These are phyloP conservation scores for Iselma pallidipennis DNA, from an alignment of 2,888 invertebrate genomes.

Conservation along the genomic window DNA sequence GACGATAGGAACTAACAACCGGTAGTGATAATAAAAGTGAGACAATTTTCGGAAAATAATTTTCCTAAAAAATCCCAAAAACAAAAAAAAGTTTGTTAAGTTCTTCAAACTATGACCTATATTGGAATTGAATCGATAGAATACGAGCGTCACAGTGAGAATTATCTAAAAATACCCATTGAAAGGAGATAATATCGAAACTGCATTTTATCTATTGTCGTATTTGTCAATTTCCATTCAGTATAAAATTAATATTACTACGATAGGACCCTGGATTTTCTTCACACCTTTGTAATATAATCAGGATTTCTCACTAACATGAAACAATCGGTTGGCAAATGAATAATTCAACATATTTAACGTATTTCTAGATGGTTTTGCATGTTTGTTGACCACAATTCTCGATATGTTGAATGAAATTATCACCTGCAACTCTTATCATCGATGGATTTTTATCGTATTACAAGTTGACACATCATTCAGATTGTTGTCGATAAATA, in stretches of 20 bases:
- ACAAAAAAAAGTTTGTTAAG: slow-evolving; percentile 10
- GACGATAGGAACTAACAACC: too few species aligned
- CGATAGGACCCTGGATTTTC: too few species aligned
- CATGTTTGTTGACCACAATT: too few species aligned
- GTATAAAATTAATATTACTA: background rate
- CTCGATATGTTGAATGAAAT: slow-evolving; percentile 31
- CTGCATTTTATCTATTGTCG: background rate
- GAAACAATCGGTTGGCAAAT: too few species aligned
- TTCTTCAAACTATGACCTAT: slow-evolving; percentile 26
- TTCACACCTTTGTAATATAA: too few species aligned
- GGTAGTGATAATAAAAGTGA: slow-evolving; percentile 1
- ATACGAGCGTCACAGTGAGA: slow-evolving; percentile 23
- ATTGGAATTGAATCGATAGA: slow-evolving; percentile 25
- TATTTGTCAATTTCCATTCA: background rate
- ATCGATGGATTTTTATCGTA: slow-evolving; percentile 13
- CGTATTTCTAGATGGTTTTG: too few species aligned
- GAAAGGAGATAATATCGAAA: slow-evolving; percentile 7
- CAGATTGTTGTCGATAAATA: background rate
- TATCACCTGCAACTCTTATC: slow-evolving; percentile 22
- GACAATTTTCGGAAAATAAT: slow-evolving; percentile 12
- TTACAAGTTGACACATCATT: slow-evolving; percentile 4
- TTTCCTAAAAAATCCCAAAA: background rate
- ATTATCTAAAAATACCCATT: slow-evolving; percentile 24
- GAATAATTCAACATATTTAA: too few species aligned
- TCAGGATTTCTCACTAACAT: too few species aligned